These are phyloP conservation scores for Zaprionus lachaisei DNA, from an alignment of 1,140 invertebrate species.

Conservation along the genomic window DNA sequence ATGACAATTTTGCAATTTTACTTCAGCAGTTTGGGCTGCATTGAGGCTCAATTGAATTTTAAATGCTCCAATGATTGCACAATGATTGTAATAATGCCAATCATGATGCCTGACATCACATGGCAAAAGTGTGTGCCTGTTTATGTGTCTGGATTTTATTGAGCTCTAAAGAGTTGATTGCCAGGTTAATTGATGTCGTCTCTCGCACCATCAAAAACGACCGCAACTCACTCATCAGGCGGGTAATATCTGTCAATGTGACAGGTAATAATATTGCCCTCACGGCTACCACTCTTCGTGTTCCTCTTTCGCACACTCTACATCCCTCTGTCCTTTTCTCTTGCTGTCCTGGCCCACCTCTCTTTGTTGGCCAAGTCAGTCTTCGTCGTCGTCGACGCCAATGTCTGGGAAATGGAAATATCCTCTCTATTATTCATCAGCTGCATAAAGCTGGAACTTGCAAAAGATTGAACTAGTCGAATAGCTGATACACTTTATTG, in stretches of 20 bases:
- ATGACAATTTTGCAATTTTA: neutral
- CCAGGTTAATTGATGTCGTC: slow-evolving; percentile 3
- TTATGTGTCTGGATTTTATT: neutral
- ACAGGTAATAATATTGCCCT: slow-evolving; percentile 19
- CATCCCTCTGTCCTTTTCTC: neutral
- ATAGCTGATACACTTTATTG: neutral
- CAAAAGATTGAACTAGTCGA: neutral
- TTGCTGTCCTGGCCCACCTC: neutral
- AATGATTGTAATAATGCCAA: slow-evolving; percentile 1
- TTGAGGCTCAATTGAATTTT: neutral
- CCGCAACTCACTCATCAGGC: neutral
- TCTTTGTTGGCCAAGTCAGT: slow-evolving; percentile 42
- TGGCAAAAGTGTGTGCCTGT: neutral
- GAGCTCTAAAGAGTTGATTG: slow-evolving; percentile 2
- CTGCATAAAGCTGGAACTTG: neutral
- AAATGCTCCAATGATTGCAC: neutral
- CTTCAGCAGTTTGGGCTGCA: neutral
- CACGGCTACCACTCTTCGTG: neutral
- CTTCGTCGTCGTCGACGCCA: slow-evolving; percentile 35
- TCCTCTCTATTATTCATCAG: slow-evolving; percentile 54
- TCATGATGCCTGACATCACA: neutral
- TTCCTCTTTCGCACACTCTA: neutral
- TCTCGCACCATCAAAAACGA: neutral
- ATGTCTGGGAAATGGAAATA: slow-evolving; percentile 52
- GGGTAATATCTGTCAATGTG: slow-evolving; percentile 27